A percentile compares a stretch with the other conserved stretches of the same genome.
Evolutionary conservation across 2,113 vertebrate genomes (phyloP).

Genomic region (Ivindomyrus marchei): DNA sequence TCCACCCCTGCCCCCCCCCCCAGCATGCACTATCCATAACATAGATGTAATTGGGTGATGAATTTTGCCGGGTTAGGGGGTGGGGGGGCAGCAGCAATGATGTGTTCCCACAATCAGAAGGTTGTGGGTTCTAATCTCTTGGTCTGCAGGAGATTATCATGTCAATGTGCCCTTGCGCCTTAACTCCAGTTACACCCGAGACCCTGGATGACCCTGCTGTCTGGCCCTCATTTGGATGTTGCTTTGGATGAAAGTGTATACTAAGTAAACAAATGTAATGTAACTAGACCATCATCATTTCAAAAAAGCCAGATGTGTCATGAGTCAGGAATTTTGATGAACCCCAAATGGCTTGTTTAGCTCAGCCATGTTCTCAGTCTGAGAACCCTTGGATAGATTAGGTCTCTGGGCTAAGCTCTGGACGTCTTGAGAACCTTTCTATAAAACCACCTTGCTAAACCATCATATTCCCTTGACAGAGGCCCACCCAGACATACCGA

Average conservation of each 20-base stretch:
- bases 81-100: neutral
- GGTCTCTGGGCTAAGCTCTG: neutral
- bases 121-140: neutral
- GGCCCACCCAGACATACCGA: neutral
- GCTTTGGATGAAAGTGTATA: neutral
- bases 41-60: neutral
- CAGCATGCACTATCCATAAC: neutral
- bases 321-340: neutral
- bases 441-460: neutral
- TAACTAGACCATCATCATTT: neutral
- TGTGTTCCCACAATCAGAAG: neutral
- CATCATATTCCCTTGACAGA: neutral
- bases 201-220: neutral
- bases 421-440: neutral
- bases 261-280: neutral
- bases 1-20: neutral
- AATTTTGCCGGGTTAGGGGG: neutral
- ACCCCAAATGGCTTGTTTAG: neutral
- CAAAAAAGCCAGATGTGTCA: neutral
- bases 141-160: neutral
- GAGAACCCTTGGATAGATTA: neutral
- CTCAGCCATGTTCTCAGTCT: neutral
- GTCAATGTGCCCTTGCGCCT: neutral
- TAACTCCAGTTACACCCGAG: neutral
- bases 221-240: neutral